phyloP scores from a whole-genome alignment of 2,888 invertebrate genomes.

The Pseudococcus viburni region DNA sequence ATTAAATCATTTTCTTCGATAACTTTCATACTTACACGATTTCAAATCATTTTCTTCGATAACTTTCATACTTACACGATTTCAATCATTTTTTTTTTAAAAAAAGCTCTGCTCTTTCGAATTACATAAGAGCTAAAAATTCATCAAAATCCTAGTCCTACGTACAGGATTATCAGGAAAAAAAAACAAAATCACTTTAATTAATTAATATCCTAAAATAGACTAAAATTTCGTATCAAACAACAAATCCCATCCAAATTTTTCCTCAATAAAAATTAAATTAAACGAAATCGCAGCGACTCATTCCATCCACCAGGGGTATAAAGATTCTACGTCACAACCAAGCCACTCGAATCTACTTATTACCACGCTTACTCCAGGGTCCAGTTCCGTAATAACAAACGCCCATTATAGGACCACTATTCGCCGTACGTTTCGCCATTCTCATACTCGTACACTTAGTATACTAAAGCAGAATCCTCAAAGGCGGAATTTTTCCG shows the following conservation, averaged over 20 bases:
- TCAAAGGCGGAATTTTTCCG: slow-evolving; percentile 22
- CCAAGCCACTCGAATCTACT: not conserved
- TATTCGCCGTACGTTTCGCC: not conserved
- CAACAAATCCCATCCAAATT: not conserved
- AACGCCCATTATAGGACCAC: slow-evolving; percentile 1
- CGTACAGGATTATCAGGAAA: no score
- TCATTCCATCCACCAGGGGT: not conserved
- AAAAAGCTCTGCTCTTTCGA: no score
- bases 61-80: no score
- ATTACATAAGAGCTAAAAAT: no score
- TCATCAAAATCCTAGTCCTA: no score
- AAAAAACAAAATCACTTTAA: no score
- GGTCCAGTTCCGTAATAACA: not conserved
- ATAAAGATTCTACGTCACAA: slow-evolving; percentile 27
- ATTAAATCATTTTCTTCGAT: no score
- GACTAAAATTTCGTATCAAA: not conserved
- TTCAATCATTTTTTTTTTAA: no score
- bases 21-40: no score
- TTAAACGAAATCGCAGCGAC: not conserved
- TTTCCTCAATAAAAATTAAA: not conserved
- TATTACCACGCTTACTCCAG: not conserved
- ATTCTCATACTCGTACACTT: not conserved
- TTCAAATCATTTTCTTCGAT: no score
- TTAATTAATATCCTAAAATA: no score
- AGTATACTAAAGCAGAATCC: not conserved